Base-by-base conservation (phyloP, 2,797 vertebrate genomes). In the Bovichtus diacanthus region DNA sequence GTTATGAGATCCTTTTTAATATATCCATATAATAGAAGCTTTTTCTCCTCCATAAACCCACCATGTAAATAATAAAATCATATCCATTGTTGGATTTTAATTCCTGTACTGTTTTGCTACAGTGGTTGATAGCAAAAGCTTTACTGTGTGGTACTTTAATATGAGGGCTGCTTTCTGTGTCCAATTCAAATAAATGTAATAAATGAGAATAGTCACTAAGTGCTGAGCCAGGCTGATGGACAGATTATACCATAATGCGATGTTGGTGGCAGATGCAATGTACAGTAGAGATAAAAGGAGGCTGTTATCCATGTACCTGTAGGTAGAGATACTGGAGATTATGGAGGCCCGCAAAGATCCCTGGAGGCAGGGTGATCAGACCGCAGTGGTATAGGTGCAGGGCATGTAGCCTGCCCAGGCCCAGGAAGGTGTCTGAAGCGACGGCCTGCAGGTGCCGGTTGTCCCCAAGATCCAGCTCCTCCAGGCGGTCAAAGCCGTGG, bases 321-420 rank as follows among this genome's bases (percentile, higher is more conserved):
- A 99, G 92, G 90, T 99, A 98, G 91, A 99, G 98, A 94, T 98
- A 99, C 93, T 99, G 98, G 89, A 99, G 95, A 91, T 96, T 98
- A 93, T 96, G 95, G 78, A 99, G 96, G 66, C 96, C 97, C 0
- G 95, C 82, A 3, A 99, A 99, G 87, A 99, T 94, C 74, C 97
- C 97, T 0, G 92, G 90, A 1, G 98, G 97, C 90, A 99, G 94
- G 72, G 94, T 94, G 73, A 96, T 93, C 78, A 99, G 95, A 79
- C 98, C 98, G 0, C 98, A 99, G 90, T 96, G 97, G 81, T 99
- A 98, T 47, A 99, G 95, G 78, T 99, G 97, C 93, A 99, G 95
- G 63, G 98, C 97, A 0, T 99, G 98, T 15, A 99, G 96, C 80
- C 95, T 95, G 47, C 94, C 95, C 83, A 99, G 95, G 56, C 98